Percentiles rank a stretch among this genome's conserved stretches.
Evolutionary conservation across 2,888 invertebrate genomes (phyloP).

Genomic region (Drosophila trichaetosa): DNA sequence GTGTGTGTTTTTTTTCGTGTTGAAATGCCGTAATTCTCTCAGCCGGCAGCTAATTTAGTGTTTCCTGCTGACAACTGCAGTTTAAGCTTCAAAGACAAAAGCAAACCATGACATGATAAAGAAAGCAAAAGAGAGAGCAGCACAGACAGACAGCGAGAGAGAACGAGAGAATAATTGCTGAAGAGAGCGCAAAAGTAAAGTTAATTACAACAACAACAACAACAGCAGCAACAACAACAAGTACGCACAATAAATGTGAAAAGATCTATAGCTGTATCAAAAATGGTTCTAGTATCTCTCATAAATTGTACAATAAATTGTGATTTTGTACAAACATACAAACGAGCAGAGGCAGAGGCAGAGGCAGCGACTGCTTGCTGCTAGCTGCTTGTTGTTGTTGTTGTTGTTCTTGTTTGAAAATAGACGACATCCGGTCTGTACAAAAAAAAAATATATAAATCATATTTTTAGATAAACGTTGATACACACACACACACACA

Average conservation of each 20-base stretch:
- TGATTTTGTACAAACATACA: constrained; percentile 54
- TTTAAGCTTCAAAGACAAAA: constrained; percentile 65
- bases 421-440: constrained; percentile 83
- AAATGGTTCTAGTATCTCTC: constrained; percentile 48
- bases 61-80: constrained; percentile 81
- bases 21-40: constrained; percentile 72
- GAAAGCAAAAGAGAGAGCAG: constrained; percentile 25
- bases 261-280: constrained; percentile 36
- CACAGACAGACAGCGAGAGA: background rate
- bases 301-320: constrained; percentile 55
- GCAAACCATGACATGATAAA: constrained; percentile 54
- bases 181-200: constrained; percentile 7
- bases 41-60: constrained; percentile 79
- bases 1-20: constrained; percentile 37
- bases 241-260: constrained; percentile 25
- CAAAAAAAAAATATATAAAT: constrained; percentile 70
- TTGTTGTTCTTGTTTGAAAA: constrained; percentile 73
- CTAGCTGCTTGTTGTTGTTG: constrained; percentile 28
- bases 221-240: constrained; percentile 1
- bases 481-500: constrained; percentile 48
- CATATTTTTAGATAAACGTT: constrained; percentile 77
- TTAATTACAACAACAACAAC: constrained; percentile 22
- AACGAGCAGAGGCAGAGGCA: constrained; percentile 15
- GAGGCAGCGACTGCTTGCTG: constrained; percentile 10
- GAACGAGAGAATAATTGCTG: background rate